A percentile compares a stretch with the other conserved stretches of the same genome.
Evolutionary conservation across 2,797 vertebrate species (phyloP).

Genomic region (Fistularia commersonii): DNA sequence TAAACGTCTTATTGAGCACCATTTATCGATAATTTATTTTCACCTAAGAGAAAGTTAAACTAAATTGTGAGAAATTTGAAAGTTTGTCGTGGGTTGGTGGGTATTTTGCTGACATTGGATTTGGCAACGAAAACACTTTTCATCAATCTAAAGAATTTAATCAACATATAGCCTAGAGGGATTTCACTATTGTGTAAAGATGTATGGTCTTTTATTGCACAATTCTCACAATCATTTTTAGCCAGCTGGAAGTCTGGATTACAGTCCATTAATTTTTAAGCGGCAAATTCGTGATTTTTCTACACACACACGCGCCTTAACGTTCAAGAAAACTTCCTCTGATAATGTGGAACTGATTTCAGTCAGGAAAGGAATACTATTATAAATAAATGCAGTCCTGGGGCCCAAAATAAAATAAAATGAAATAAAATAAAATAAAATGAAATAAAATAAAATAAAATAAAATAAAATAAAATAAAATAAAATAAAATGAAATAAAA

Average conservation of each 20-base stretch:
- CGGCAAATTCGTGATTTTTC: neutral
- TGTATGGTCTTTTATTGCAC: conserved; percentile 7
- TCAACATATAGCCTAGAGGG: conserved; percentile 16
- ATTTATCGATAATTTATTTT: conserved; percentile 41
- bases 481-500: no score
- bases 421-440: no score
- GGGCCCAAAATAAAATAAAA: no score
- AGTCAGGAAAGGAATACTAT: no score
- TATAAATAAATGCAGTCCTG: no score
- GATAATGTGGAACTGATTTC: no score
- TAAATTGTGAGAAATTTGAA: conserved; percentile 23
- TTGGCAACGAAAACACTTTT: conserved; percentile 7
- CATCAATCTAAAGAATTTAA: conserved; percentile 28
- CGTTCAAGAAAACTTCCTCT: no score
- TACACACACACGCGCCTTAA: no score
- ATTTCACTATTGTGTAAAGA: conserved; percentile 7
- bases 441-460: no score
- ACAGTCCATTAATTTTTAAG: neutral
- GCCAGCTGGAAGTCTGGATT: conserved; percentile 1
- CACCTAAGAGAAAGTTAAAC: conserved; percentile 21
- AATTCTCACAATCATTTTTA: conserved; percentile 2
- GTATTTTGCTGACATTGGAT: conserved; percentile 6
- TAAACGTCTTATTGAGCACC: conserved; percentile 26
- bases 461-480: no score
- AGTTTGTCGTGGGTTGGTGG: conserved; percentile 13